These are phyloP conservation scores for Fundulus diaphanus DNA, from an alignment of 2,797 vertebrate genomes.

Conservation along the genomic window DNA sequence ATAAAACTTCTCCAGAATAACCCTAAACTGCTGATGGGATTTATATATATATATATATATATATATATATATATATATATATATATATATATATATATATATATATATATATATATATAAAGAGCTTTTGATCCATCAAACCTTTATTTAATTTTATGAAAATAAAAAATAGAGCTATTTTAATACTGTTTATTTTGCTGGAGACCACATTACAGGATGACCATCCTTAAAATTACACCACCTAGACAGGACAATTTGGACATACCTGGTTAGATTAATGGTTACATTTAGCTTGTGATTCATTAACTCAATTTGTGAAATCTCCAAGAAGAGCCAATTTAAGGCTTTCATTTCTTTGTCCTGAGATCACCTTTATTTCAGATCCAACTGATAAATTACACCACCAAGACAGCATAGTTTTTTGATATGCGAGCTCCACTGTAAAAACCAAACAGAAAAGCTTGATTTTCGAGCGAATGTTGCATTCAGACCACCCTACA, in stretches of 20 bases:
- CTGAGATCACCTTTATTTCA: not conserved
- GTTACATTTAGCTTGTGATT: not conserved
- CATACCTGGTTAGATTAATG: not conserved
- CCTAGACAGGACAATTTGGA: no score
- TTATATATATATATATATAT: no score
- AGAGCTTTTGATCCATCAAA: not conserved
- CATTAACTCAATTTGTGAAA: not conserved
- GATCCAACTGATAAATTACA: no score
- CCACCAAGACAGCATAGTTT: not conserved
- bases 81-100: no score
- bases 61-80: no score
- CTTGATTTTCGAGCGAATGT: not conserved
- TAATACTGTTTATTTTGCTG: not conserved
- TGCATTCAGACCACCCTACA: not conserved
- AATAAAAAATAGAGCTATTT: not conserved
- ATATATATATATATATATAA: no score
- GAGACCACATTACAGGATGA: not conserved
- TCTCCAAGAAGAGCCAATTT: not conserved
- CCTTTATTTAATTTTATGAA: not conserved
- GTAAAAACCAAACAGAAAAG: not conserved
- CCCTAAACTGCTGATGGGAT: not conserved
- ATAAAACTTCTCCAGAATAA: not conserved
- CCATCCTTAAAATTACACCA: not conserved
- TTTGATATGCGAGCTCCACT: not conserved
- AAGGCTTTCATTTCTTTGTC: not conserved